A percentile compares a stretch with the other conserved stretches of the same genome.
Evolutionary conservation across 2,888 invertebrate species (phyloP).

Genomic region (Agrotis clavis): DNA sequence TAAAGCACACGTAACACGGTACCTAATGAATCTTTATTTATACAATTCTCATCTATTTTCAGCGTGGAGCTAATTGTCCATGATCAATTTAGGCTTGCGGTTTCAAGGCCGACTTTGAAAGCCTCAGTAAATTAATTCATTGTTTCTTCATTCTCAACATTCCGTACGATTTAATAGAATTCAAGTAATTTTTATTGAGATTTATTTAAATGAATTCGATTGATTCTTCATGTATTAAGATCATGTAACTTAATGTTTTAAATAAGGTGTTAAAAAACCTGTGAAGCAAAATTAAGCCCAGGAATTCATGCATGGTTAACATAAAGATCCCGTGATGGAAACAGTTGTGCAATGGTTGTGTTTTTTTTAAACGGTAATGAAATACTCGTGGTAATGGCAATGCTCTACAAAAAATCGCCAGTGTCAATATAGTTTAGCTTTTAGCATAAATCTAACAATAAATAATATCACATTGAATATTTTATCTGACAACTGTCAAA

Average conservation of each 20-base stretch:
- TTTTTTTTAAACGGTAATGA: background rate
- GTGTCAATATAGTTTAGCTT: background rate
- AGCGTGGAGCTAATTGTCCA: constrained; percentile 47
- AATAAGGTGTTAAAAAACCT: too few relatives aligned
- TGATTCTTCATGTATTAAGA: background rate
- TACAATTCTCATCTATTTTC: constrained; percentile 30
- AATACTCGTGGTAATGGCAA: background rate
- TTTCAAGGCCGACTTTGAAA: constrained; percentile 48
- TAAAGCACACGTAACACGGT: background rate
- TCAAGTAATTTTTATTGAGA: background rate
- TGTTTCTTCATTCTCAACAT: constrained; percentile 37
- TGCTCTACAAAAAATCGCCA: background rate
- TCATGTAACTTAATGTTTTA: background rate
- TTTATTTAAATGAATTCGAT: constrained; percentile 12
- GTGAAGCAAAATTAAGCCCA: background rate
- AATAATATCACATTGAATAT: constrained; percentile 36
- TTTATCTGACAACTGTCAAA: constrained; percentile 44
- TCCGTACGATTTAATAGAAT: constrained; percentile 12
- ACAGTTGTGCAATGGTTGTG: background rate
- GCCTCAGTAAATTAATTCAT: constrained; percentile 49
- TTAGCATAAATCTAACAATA: constrained; percentile 19
- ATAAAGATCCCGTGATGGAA: background rate
- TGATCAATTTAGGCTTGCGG: constrained; percentile 49
- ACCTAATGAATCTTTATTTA: constrained; percentile 36
- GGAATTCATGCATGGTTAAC: background rate